Evolutionary conservation across 2,113 vertebrate species (phyloP), one percentile per base, ranked within the genome.

Genomic region (Erythrocercus mccallii): DNA sequence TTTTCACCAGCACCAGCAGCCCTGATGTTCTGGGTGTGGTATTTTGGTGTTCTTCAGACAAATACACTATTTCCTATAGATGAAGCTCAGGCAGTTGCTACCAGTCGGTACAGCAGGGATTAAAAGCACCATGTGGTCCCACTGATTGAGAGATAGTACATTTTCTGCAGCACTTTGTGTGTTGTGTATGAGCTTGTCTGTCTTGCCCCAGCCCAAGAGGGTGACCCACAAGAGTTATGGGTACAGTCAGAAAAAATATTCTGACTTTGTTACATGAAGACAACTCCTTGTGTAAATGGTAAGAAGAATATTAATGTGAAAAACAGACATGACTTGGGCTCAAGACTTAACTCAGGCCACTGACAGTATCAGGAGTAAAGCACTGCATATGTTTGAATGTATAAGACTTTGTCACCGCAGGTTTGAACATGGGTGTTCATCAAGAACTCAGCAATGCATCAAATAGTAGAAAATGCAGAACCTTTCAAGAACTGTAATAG

Each of bases 181-280:
- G 6, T 10, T 65, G 23, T 44, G 60, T 60, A 23, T 65, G 40
- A 56, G 30, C 9, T 76, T 56, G 48, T 11, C 3, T 56, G 8
- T 69, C 69, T 73, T 65, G 33, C 3, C 23, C 11, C 27, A 56
- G 15, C 9, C 47, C 27, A 53, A 64, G 53, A 53, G 10, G 7
- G 4, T 27, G 33, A 45, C 62, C 2, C 11, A 42, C 4, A 66
- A 10, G 15, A 58, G 11, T 28, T 66, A 47, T 0, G 3, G 56
- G 53, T 57, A 31, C 45, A 66, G 47, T 31, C 30, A 81, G 28
- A 73, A 90, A 82, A 80, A 86, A 40, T 10, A n/a, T 6, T 30
- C 28, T 44, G 42, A 27, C 9, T n/a, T 16, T 0, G 0, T 11
- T 78, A 31, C 0, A 1, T 72, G 54, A 85, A 73, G 69, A 20